A percentile compares a stretch with the other conserved stretches of the same genome.
These are phyloP conservation scores for Salticus scenicus DNA, from an alignment of 2,888 invertebrate genomes.

Conservation along the genomic window DNA sequence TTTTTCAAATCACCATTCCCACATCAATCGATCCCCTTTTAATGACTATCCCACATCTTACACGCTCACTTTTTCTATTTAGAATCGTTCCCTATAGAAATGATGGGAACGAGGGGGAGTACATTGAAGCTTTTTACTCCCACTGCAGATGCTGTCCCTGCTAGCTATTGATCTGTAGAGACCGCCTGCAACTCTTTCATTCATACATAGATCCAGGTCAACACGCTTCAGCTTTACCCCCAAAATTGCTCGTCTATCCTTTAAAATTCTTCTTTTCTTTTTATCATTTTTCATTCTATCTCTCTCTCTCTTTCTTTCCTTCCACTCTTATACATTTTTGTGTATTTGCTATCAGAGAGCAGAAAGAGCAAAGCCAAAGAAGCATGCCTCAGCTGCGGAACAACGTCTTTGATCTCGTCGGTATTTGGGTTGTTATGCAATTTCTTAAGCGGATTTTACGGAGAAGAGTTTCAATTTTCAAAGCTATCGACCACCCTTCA, in stretches of 20 bases:
- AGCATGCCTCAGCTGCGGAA: background rate
- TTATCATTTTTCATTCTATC: background rate
- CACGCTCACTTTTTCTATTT: conserved; percentile 10
- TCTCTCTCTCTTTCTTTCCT: background rate
- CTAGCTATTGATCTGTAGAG: conserved; percentile 38
- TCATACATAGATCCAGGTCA: conserved; percentile 38
- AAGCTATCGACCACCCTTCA: no score
- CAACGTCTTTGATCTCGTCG: background rate
- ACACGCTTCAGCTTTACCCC: conserved; percentile 35
- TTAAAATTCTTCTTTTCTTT: conserved; percentile 21
- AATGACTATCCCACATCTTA: background rate
- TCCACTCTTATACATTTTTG: conserved; percentile 28
- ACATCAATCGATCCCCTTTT: conserved; percentile 3
- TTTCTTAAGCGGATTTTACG: no score
- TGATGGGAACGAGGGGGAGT: background rate
- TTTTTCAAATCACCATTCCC: background rate
- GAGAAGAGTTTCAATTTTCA: no score
- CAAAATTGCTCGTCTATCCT: conserved; percentile 37
- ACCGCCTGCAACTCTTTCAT: background rate
- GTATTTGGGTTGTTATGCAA: background rate
- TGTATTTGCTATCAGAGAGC: background rate
- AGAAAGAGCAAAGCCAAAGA: background rate
- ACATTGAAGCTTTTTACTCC: background rate
- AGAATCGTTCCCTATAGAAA: background rate
- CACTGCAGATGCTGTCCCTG: conserved; percentile 26